These are phyloP conservation scores for Phainopepla nitens DNA, from an alignment of 2,113 vertebrate genomes.

Conservation along the genomic window DNA sequence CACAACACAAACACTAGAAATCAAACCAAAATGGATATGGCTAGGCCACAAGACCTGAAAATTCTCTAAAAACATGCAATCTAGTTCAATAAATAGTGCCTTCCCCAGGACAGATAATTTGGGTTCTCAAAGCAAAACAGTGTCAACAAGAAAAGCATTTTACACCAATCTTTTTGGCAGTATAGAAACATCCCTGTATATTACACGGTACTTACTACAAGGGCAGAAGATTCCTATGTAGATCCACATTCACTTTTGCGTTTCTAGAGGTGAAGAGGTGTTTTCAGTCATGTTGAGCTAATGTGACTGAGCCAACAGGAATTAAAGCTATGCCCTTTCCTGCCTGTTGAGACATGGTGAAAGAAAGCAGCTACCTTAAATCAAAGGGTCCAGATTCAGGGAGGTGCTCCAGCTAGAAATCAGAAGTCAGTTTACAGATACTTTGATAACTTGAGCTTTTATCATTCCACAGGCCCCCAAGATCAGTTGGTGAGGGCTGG, in stretches of 20 bases:
- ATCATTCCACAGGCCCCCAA: slow-evolving; percentile 18
- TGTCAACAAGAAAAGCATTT: neutral
- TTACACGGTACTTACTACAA: neutral
- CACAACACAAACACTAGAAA: neutral
- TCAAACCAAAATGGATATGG: neutral
- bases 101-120: neutral
- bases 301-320: neutral
- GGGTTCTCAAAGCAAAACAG: neutral
- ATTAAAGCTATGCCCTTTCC: slow-evolving; percentile 28
- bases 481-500: slow-evolving; percentile 38
- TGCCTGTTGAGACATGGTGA: slow-evolving; percentile 52
- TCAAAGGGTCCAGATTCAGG: slow-evolving; percentile 41
- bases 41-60: neutral
- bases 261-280: neutral
- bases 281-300: neutral
- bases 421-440: slow-evolving; percentile 22
- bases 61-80: neutral
- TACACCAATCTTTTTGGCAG: neutral
- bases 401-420: slow-evolving; percentile 37
- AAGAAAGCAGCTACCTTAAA: slow-evolving; percentile 48
- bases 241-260: neutral
- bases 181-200: neutral
- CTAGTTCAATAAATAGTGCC: neutral
- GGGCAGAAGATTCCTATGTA: neutral
- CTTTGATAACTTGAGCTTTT: slow-evolving; percentile 42